phyloP scores from a whole-genome alignment of 2,797 vertebrate genomes.

The Epinephelus awoara region DNA sequence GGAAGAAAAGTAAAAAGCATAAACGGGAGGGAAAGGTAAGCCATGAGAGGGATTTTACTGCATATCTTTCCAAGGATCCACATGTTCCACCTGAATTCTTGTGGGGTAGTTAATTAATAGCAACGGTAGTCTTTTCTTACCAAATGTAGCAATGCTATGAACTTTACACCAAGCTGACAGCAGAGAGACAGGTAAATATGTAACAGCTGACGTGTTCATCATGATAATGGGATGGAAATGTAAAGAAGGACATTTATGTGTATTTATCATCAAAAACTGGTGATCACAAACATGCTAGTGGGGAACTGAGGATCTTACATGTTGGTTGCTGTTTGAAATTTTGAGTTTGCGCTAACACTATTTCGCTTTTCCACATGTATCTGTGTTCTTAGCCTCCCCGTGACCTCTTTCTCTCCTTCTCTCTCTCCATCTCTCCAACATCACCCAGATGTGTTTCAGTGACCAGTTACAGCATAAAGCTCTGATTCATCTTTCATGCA shows the following conservation, averaged over 20 bases:
- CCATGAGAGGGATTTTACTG: constrained; percentile 35
- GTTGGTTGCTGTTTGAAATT: not conserved
- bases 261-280: not conserved
- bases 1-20: constrained; percentile 56
- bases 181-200: not conserved
- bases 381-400: constrained; percentile 45
- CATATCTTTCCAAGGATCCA: constrained; percentile 41
- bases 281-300: not conserved
- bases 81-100: constrained; percentile 27
- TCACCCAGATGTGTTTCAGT: constrained; percentile 66
- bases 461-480: constrained; percentile 48
- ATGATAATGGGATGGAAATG: not conserved
- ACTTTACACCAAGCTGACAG: not conserved
- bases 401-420: constrained; percentile 52
- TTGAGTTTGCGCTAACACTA: constrained; percentile 13
- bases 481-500: constrained; percentile 59
- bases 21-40: constrained; percentile 36
- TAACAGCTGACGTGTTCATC: not conserved
- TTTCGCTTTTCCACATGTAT: constrained; percentile 47
- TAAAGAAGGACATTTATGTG: not conserved
- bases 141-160: not conserved
- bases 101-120: not conserved
- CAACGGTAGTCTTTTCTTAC: not conserved
- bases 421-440: constrained; percentile 37
- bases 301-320: not conserved